Conservation (phyloP, 2,113 vertebrate species). For the Cairina moschata region DNA sequence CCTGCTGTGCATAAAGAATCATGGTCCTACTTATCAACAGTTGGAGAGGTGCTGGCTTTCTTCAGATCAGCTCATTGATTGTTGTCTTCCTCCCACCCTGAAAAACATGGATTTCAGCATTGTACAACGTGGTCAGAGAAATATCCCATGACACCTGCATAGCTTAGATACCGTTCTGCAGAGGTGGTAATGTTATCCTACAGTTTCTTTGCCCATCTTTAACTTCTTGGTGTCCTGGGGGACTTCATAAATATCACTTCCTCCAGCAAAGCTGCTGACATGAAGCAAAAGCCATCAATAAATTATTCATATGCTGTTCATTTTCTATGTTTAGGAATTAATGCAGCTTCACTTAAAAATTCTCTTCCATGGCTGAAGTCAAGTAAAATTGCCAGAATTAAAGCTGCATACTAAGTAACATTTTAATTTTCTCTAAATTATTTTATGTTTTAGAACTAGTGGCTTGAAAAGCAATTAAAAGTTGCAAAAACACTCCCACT, state of each 20-base stretch:
- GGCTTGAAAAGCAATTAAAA: neutral
- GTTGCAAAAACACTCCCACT: neutral
- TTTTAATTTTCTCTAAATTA: neutral
- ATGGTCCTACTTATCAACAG: neutral
- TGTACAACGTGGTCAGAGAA: neutral
- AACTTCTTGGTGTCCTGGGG: slow-evolving; percentile 52
- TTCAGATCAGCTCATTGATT: neutral
- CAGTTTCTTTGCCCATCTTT: neutral
- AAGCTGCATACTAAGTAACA: neutral
- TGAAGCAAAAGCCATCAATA: slow-evolving; percentile 59
- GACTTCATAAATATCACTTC: slow-evolving; percentile 71
- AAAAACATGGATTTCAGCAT: neutral
- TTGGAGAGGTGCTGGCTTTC: neutral
- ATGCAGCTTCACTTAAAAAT: slow-evolving; percentile 57
- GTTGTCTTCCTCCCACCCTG: accelerated
- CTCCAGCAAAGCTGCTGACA: slow-evolving; percentile 67
- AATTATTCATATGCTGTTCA: slow-evolving; percentile 69
- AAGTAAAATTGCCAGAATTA: neutral
- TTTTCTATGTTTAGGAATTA: slow-evolving; percentile 67
- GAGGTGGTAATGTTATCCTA: neutral
- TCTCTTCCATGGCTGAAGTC: neutral
- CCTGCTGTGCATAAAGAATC: neutral
- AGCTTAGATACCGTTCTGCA: neutral
- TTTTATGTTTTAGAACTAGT: neutral
- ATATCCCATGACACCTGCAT: neutral